Conservation (phyloP, 2,113 vertebrate species). For the Abramis brama region DNA sequence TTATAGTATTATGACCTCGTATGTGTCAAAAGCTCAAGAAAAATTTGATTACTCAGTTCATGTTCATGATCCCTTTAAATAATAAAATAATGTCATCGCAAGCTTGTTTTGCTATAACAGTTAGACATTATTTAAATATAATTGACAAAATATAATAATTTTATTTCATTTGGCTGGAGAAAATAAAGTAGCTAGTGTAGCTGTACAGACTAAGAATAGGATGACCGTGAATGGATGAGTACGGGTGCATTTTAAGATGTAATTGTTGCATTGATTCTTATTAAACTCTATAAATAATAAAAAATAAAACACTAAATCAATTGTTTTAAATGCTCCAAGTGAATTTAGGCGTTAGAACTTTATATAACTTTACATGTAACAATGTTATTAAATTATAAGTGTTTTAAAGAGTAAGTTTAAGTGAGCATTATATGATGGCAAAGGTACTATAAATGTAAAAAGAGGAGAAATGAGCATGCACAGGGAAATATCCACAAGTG, state of each 20-base stretch:
- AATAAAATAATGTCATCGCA: background rate
- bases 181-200: background rate
- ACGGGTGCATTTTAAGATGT: background rate
- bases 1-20: no score
- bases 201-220: background rate
- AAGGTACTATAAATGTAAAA: background rate
- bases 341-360: background rate
- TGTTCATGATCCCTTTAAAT: no score
- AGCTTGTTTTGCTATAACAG: background rate
- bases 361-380: background rate
- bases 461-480: background rate
- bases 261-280: background rate
- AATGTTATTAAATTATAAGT: background rate
- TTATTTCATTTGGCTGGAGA: background rate
- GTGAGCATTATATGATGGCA: background rate
- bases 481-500: background rate
- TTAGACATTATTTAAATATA: background rate
- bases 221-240: background rate
- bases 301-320: background rate
- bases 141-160: background rate
- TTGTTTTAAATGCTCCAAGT: background rate
- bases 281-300: background rate
- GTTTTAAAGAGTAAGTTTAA: background rate
- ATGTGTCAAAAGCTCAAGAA: no score
- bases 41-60: no score